A percentile compares a stretch with the other conserved stretches of the same genome.
Conservation (phyloP, 1,140 invertebrate species). For the Bradysia coprophila region DNA sequence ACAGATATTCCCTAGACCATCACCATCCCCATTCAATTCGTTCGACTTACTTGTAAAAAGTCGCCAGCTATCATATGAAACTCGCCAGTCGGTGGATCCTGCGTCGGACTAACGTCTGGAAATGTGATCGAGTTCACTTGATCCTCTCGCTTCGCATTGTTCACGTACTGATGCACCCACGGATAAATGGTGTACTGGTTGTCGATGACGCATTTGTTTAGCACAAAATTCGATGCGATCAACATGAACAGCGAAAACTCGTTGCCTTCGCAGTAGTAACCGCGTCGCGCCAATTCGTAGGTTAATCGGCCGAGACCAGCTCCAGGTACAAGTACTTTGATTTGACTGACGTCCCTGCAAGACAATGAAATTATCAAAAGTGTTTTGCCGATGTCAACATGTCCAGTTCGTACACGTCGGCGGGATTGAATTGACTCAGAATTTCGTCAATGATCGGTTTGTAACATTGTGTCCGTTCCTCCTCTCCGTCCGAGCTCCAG, state of each 20-base stretch:
- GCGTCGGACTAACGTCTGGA: constrained; percentile 76
- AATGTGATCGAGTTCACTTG: constrained; percentile 63
- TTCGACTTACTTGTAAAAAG: constrained; percentile 55
- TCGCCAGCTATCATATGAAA: constrained; percentile 96
- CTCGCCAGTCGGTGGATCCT: constrained; percentile 27
- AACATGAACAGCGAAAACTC: constrained; percentile 97
- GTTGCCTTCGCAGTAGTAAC: constrained; percentile 89
- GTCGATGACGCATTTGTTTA: constrained; percentile 46
- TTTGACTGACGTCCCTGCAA: constrained; percentile 27
- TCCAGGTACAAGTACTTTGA: constrained; percentile 82
- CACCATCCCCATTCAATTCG: too few species aligned
- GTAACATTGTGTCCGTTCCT: constrained; percentile 77
- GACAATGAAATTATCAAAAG: constrained; percentile 4
- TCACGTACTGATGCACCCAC: constrained; percentile 86
- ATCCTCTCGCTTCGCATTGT: constrained; percentile 64
- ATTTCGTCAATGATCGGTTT: constrained; percentile 79
- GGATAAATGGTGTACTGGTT: constrained; percentile 44
- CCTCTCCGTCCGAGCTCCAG: constrained; percentile 72
- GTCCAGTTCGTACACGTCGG: constrained; percentile 13
- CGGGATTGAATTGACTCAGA: constrained; percentile 45
- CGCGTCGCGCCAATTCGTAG: constrained; percentile 77
- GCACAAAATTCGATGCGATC: constrained; percentile 86
- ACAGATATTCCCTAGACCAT: too few species aligned
- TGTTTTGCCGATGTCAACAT: neutral
- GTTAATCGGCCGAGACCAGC: constrained; percentile 84